A percentile compares a stretch with the other conserved stretches of the same genome.
These are phyloP conservation scores for Lineus longissimus DNA, from an alignment of 1,140 invertebrate species.

Conservation along the genomic window DNA sequence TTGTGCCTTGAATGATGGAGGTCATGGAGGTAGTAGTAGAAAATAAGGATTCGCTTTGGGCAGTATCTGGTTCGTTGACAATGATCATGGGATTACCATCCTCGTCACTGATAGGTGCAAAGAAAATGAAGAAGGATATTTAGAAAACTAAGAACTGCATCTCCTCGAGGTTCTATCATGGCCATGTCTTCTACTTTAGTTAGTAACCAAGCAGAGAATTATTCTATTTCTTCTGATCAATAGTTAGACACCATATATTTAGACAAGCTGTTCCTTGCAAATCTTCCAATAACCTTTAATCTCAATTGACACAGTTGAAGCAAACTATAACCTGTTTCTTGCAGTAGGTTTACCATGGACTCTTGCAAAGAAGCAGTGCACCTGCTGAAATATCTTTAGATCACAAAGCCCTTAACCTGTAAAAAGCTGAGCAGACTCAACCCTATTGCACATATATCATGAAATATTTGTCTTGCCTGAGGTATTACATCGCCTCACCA, in stretches of 20 bases:
- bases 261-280: neutral
- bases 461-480: too few species aligned
- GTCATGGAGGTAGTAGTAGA: neutral
- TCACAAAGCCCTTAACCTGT: too few species aligned
- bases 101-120: neutral
- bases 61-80: neutral
- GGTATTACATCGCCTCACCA: too few species aligned
- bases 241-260: neutral
- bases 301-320: too few species aligned
- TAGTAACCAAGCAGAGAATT: neutral
- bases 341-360: too few species aligned
- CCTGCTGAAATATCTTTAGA: too few species aligned
- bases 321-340: too few species aligned
- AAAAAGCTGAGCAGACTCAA: too few species aligned
- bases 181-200: neutral
- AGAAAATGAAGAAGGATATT: neutral
- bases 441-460: too few species aligned
- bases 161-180: neutral
- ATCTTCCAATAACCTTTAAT: neutral
- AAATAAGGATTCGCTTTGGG: neutral
- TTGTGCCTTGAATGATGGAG: neutral
- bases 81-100: conserved; percentile 5
- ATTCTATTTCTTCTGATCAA: too few species aligned
- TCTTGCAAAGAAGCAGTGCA: too few species aligned
- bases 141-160: neutral